Evolutionary conservation across 2,113 vertebrate species (phyloP).

Genomic region (Irena cyanogastra): DNA sequence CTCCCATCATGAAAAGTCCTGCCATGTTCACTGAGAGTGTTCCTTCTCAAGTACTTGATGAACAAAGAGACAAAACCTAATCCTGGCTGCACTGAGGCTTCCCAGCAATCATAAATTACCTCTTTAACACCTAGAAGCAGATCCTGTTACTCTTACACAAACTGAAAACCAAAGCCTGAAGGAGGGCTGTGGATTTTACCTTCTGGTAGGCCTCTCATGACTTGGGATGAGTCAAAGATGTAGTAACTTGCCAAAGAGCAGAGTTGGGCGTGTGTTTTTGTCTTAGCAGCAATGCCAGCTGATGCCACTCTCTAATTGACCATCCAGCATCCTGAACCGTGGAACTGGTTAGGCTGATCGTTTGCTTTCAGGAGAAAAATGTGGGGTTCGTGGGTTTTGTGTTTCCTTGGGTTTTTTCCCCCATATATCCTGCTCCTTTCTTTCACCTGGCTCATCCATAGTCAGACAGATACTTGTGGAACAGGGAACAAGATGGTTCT

Average conservation of each 20-base stretch:
- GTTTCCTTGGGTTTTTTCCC: fast-evolving
- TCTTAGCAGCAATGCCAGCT: neutral
- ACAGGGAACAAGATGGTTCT: neutral
- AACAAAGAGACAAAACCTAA: neutral
- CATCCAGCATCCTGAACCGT: neutral
- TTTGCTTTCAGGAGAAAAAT: neutral
- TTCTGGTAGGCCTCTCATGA: neutral
- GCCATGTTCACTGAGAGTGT: neutral
- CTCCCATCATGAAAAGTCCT: neutral
- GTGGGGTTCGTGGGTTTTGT: fast-evolving
- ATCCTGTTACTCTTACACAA: neutral
- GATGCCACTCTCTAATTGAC: neutral
- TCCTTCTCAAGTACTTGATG: neutral
- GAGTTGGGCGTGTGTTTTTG: neutral
- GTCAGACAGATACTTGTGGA: neutral
- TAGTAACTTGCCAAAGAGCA: neutral
- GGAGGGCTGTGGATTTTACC: neutral
- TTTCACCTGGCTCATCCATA: neutral
- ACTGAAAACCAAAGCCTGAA: neutral
- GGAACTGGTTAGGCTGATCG: neutral
- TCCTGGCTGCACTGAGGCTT: neutral
- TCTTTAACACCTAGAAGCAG: neutral
- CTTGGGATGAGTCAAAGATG: neutral
- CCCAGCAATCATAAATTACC: neutral
- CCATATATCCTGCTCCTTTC: neutral